Evolutionary conservation across 2,113 vertebrate genomes (phyloP).

Genomic region (Podocnemis expansa): DNA sequence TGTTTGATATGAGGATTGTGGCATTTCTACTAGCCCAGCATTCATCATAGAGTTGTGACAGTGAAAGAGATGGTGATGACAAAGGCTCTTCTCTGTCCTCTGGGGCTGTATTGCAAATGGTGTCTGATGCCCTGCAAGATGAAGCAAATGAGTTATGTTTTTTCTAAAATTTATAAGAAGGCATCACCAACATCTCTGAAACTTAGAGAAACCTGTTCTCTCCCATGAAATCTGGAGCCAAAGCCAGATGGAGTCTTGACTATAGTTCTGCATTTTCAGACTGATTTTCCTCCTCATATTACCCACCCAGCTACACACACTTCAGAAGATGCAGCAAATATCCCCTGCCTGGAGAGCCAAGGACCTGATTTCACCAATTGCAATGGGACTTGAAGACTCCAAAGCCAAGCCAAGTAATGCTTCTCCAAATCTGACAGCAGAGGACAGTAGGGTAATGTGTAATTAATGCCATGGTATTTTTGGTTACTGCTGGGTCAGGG

Average conservation of each 20-base stretch:
- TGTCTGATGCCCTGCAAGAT: constrained; percentile 68
- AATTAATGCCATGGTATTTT: not conserved
- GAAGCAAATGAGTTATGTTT: constrained; percentile 4
- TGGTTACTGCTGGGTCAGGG: not conserved
- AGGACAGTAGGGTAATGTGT: not conserved
- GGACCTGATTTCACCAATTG: not conserved
- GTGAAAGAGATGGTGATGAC: constrained; percentile 11
- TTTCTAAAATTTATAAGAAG: not conserved
- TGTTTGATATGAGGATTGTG: fast-evolving
- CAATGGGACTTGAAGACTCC: not conserved
- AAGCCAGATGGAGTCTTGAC: not conserved
- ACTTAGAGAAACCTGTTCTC: not conserved
- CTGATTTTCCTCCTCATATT: not conserved
- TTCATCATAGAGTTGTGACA: constrained; percentile 38
- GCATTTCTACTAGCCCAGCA: constrained; percentile 49
- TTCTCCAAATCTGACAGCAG: not conserved
- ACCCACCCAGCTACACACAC: not conserved
- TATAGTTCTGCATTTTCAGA: not conserved
- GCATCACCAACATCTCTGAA: too few relatives aligned
- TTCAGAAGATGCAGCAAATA: not conserved
- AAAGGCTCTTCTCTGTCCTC: not conserved
- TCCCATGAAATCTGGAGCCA: not conserved
- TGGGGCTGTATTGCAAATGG: constrained; percentile 47
- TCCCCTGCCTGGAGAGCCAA: not conserved
- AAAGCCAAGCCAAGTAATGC: not conserved